phyloP scores from a whole-genome alignment of 2,888 invertebrate genomes.

The Trissoscelio sp. region DNA sequence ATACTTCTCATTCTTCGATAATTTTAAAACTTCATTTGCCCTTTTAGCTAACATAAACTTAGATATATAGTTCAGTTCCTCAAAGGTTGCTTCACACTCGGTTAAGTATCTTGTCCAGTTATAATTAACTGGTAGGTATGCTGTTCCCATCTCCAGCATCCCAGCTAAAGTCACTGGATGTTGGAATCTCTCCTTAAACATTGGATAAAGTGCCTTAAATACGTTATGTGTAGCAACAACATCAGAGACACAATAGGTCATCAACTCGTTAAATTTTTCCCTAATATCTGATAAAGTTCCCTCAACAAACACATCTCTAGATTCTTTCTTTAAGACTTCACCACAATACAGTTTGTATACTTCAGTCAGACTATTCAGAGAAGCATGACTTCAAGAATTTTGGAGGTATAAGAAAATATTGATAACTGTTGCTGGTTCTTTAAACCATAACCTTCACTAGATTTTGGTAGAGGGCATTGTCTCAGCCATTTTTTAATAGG shows the following conservation, averaged over 20 bases:
- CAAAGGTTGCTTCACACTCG: constrained; percentile 91
- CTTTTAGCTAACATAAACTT: constrained; percentile 90
- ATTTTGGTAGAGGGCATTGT: constrained; percentile 86
- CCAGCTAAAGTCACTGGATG: constrained; percentile 98
- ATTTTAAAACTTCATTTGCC: constrained; percentile 93
- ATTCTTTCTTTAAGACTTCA: constrained; percentile 88
- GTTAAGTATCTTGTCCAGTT: constrained; percentile 95
- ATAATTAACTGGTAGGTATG: constrained; percentile 95
- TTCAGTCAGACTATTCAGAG: constrained; percentile 94
- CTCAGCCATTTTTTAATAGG: constrained; percentile 87
- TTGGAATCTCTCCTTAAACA: constrained; percentile 94
- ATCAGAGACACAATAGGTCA: constrained; percentile 96
- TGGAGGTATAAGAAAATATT: too few species aligned
- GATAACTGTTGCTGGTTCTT: too few species aligned
- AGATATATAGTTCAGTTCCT: constrained; percentile 93
- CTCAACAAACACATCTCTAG: constrained; percentile 92
- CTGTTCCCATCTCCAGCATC: constrained; percentile 95
- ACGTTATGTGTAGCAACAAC: constrained; percentile 93
- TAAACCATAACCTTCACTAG: constrained; percentile 61
- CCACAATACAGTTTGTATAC: constrained; percentile 95
- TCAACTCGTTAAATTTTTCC: constrained; percentile 90
- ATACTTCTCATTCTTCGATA: constrained; percentile 89
- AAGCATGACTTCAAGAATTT: constrained; percentile 90
- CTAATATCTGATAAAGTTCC: too few species aligned
- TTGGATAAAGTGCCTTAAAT: constrained; percentile 89